These are phyloP conservation scores for Oncopodura yosiiana DNA, from an alignment of 1,140 invertebrate genomes.

Conservation along the genomic window DNA sequence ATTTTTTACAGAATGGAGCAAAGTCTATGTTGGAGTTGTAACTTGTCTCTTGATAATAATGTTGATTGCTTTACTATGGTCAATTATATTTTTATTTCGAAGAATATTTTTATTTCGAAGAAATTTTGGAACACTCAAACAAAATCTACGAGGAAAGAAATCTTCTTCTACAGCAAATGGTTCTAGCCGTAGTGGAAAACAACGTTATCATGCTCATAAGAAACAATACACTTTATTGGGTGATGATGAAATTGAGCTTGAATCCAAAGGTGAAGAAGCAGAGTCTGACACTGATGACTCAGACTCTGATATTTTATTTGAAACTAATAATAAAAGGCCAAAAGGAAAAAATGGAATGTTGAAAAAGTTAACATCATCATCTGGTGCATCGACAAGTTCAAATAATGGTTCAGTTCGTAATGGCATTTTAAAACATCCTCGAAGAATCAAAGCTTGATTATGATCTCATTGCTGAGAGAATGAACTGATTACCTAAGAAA, in stretches of 20 bases:
- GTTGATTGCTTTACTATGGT: slow-evolving; percentile 58
- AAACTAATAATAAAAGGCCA: slow-evolving; percentile 41
- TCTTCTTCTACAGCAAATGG: slow-evolving; percentile 13
- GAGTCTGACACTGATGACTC: slow-evolving; percentile 55
- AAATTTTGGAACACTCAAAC: slow-evolving; percentile 45
- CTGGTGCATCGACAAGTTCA: background rate
- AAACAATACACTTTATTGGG: slow-evolving; percentile 52
- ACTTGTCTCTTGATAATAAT: slow-evolving; percentile 54
- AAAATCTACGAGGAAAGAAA: slow-evolving; percentile 38
- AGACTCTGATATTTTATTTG: slow-evolving; percentile 61
- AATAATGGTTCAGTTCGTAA: slow-evolving; percentile 22
- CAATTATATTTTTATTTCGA: slow-evolving; percentile 54
- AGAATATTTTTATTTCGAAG: slow-evolving; percentile 54
- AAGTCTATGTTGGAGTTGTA: slow-evolving; percentile 72
- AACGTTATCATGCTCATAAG: slow-evolving; percentile 35
- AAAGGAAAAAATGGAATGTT: background rate
- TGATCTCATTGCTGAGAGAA: background rate
- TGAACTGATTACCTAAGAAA: too few species aligned
- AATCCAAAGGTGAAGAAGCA: slow-evolving; percentile 37
- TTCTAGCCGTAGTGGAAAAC: slow-evolving; percentile 36
- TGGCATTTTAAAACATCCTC: slow-evolving; percentile 36
- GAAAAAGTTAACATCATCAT: background rate
- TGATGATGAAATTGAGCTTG: slow-evolving; percentile 44
- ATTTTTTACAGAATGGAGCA: slow-evolving; percentile 64
- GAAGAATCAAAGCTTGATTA: slow-evolving; percentile 34